Evolutionary conservation across 1,140 invertebrate genomes (phyloP).

Genomic region (Drosophila ironensis): DNA sequence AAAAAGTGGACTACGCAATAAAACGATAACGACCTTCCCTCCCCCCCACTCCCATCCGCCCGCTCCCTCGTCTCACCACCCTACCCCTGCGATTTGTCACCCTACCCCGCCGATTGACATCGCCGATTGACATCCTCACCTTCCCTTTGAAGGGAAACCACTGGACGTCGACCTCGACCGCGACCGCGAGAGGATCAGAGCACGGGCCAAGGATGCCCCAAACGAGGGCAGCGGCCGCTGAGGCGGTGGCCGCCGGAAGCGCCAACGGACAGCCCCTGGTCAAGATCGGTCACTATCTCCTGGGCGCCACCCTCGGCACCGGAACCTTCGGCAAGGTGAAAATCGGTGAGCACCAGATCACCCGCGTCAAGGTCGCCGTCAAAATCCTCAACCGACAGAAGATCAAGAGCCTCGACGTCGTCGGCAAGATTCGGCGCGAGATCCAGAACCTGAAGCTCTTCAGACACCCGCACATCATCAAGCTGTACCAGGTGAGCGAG

Average conservation of each 20-base stretch:
- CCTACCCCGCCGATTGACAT: no score
- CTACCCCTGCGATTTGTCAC: no score
- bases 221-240: slow-evolving; percentile 63
- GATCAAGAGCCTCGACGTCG: slow-evolving; percentile 99
- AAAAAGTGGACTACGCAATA: slow-evolving; percentile 65
- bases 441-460: slow-evolving; percentile 99
- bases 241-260: slow-evolving; percentile 56
- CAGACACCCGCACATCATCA: slow-evolving; percentile 99
- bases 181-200: no score
- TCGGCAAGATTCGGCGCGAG: slow-evolving; percentile 98
- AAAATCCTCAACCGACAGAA: slow-evolving; percentile 99
- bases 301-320: slow-evolving; percentile 93
- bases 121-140: no score
- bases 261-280: slow-evolving; percentile 86
- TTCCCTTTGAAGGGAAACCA: no score
- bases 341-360: slow-evolving; percentile 98
- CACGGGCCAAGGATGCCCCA: slow-evolving; percentile 69
- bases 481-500: slow-evolving; percentile 90
- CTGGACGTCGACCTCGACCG: no score
- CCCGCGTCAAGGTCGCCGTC: slow-evolving; percentile 99
- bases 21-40: slow-evolving; percentile 61
- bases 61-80: not conserved
- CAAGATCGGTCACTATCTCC: slow-evolving; percentile 95
- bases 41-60: not conserved
- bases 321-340: slow-evolving; percentile 98